Evolutionary conservation across 2,888 invertebrate species (phyloP).

Genomic region (Candidula unifasciata): DNA sequence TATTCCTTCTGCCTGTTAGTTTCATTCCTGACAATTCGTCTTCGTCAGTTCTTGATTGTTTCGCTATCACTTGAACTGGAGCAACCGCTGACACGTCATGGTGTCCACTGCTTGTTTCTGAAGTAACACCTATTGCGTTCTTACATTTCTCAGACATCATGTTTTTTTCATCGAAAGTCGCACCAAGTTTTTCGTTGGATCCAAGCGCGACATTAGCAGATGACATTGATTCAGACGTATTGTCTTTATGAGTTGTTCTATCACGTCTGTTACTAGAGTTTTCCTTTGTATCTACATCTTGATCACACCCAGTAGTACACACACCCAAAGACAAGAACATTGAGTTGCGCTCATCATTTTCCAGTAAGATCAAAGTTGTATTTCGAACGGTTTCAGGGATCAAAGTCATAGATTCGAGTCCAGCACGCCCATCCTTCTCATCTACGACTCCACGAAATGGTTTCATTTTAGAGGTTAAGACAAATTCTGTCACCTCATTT

Average conservation of each 20-base stretch:
- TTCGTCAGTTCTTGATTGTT: not conserved
- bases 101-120: not conserved
- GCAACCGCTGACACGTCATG: no score
- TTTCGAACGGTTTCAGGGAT: not conserved
- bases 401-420: not conserved
- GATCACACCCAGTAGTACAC: not conserved
- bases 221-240: not conserved
- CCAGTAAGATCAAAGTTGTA: not conserved
- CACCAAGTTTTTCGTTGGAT: not conserved
- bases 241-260: not conserved
- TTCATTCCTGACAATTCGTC: not conserved
- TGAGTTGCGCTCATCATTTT: not conserved
- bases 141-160: not conserved
- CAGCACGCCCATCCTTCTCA: not conserved
- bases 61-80: not conserved
- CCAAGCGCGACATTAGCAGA: no score
- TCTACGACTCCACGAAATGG: not conserved
- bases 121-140: not conserved
- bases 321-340: not conserved
- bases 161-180: not conserved
- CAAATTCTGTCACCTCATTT: not conserved
- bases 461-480: not conserved
- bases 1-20: not conserved
- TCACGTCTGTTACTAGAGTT: not conserved
- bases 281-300: no score